Evolutionary conservation across 2,113 vertebrate genomes (phyloP).

Genomic region (Phyllostomus hastatus): DNA sequence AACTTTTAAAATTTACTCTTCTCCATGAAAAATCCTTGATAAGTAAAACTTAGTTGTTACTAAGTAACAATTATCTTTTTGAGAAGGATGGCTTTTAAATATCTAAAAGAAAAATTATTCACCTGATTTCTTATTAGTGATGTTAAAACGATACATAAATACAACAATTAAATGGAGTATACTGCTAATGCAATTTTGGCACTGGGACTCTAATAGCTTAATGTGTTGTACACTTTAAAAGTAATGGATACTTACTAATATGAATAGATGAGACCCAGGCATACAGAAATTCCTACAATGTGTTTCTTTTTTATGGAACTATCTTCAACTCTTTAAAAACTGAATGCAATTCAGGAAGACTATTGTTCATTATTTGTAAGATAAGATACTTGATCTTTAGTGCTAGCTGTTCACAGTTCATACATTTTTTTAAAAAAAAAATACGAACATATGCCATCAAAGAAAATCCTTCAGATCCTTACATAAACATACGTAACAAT

Average conservation of each 20-base stretch:
- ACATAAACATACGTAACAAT: not conserved
- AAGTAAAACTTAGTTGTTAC: not conserved
- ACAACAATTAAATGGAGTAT: not conserved
- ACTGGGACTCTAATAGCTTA: not conserved
- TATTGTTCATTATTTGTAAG: not conserved
- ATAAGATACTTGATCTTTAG: not conserved
- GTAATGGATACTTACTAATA: not conserved
- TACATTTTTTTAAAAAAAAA: not conserved
- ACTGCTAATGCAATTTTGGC: not conserved
- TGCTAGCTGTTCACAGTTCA: not conserved
- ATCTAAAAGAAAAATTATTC: not conserved
- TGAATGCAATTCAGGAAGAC: not conserved
- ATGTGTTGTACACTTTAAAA: not conserved
- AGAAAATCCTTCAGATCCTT: not conserved
- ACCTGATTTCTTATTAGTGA: not conserved
- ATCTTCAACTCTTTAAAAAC: not conserved
- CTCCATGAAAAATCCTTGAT: not conserved
- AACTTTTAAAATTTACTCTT: not conserved
- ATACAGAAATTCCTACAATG: not conserved
- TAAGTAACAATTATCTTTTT: not conserved
- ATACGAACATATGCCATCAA: not conserved
- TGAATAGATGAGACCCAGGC: not conserved
- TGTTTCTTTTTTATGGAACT: not conserved
- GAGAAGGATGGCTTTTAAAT: not conserved
- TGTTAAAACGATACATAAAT: not conserved